These are phyloP conservation scores for Pomatorhinus ruficollis DNA, from an alignment of 2,113 vertebrate genomes.

Conservation along the genomic window DNA sequence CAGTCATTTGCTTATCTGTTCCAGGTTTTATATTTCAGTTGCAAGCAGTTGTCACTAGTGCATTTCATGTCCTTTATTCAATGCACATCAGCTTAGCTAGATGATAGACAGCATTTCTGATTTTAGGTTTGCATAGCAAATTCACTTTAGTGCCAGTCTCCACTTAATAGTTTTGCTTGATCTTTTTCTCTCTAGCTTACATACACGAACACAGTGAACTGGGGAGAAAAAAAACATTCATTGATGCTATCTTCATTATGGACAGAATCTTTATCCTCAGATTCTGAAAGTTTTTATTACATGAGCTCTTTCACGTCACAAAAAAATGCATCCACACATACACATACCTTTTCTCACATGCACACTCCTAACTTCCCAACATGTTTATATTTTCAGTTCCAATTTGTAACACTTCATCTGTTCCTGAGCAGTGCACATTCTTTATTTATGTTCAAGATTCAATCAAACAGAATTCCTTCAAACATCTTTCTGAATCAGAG, in stretches of 20 bases:
- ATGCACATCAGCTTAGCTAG: not conserved
- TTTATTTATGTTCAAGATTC: not conserved
- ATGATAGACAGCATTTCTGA: not conserved
- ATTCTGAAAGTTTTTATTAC: not conserved
- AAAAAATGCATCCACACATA: not conserved
- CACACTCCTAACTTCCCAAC: not conserved
- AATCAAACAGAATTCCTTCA: constrained; percentile 32
- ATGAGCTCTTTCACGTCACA: not conserved
- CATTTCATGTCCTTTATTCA: not conserved
- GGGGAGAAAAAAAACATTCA: not conserved
- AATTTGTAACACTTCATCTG: not conserved
- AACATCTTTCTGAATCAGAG: not conserved
- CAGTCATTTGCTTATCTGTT: not conserved
- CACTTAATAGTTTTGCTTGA: not conserved
- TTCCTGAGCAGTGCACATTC: not conserved
- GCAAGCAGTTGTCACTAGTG: not conserved
- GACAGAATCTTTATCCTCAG: not conserved
- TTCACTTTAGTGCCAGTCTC: not conserved
- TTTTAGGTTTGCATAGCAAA: not conserved
- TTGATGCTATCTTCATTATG: not conserved
- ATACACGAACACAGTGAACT: not conserved
- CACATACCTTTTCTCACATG: not conserved
- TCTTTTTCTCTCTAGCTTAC: not conserved
- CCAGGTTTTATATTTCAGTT: not conserved
- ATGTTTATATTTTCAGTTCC: not conserved